Base-by-base conservation (phyloP, 23 tunicate genomes). In the Phallusia fumigata region DNA sequence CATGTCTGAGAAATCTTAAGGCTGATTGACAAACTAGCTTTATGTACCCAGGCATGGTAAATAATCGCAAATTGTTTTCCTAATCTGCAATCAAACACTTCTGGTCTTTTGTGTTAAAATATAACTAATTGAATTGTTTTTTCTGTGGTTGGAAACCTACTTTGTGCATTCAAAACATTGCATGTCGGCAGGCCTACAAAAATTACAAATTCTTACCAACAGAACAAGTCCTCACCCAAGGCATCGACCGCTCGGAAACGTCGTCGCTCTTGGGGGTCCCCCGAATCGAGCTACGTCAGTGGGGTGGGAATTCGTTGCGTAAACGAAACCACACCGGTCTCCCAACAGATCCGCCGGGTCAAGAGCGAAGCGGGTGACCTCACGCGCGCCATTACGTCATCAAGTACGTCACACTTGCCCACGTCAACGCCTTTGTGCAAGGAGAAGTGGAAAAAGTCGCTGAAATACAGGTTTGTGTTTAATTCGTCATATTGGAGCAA, bases 251-350 rank as follows among this genome's bases (percentile, higher is more conserved):
- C 79, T 24, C 75, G 90, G 0, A 86, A 86, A 52, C 52, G 90
- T 6, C 83, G 90, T 36, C 83, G 90, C n/a, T 86, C 90, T 44
- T 86, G 90, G 90, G 90, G 90, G 3, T 86, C 90, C 32, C 90
- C 90, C 35, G 90, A 86, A 65, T 77, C 90, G 35, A 78, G 83
- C 33, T 52, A 64, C 33, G 52, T 22, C 15, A 74, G 81, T 8
- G 69, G 69, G 3, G 69, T 58, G 8, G 36, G 82, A 19, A 19
- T 74, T 18, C 73, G 53, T 31, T 52, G 72, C 8, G 84, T 52
- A 32, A 86, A 80, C 22, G 90, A 86, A 53, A 35, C 40, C 30
- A 86, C 90, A 30, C 90, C 90, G 11, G 76, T 53, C 6, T 26
- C 79, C 12, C 80, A 50, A 44, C 35, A 36, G 19, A 86, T 86